phyloP scores from a whole-genome alignment of 2,888 invertebrate genomes.

The Geophilus truncorum region DNA sequence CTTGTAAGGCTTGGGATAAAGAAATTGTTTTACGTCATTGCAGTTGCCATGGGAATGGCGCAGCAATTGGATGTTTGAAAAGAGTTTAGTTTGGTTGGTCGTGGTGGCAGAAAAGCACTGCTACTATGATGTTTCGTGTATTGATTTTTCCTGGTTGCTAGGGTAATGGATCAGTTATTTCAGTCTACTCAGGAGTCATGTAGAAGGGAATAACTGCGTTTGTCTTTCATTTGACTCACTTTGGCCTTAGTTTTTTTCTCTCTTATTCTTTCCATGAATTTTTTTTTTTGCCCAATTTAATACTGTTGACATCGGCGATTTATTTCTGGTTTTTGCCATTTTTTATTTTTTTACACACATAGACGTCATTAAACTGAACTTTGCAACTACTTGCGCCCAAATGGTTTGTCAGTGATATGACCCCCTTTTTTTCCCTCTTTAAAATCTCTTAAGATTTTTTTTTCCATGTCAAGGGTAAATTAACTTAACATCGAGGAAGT shows the following conservation, averaged over 20 bases:
- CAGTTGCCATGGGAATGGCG: background rate
- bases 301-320: background rate
- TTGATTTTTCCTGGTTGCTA: conserved; percentile 2
- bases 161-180: background rate
- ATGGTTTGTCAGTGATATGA: background rate
- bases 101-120: background rate
- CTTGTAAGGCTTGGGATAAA: background rate
- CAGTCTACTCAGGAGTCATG: background rate
- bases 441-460: background rate
- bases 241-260: background rate
- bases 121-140: conserved; percentile 6
- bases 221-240: conserved; percentile 17
- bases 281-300: background rate
- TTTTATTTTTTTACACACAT: background rate
- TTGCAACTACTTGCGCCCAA: background rate
- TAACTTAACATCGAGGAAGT: background rate
- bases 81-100: conserved; percentile 3
- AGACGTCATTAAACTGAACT: conserved; percentile 22
- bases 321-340: background rate
- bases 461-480: background rate
- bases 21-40: conserved; percentile 10
- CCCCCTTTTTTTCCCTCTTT: background rate
- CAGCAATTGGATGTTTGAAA: conserved; percentile 12
- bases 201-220: background rate
- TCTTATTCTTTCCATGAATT: background rate